These are phyloP conservation scores for Papilio dardanus DNA, from an alignment of 1,140 invertebrate species.

Conservation along the genomic window DNA sequence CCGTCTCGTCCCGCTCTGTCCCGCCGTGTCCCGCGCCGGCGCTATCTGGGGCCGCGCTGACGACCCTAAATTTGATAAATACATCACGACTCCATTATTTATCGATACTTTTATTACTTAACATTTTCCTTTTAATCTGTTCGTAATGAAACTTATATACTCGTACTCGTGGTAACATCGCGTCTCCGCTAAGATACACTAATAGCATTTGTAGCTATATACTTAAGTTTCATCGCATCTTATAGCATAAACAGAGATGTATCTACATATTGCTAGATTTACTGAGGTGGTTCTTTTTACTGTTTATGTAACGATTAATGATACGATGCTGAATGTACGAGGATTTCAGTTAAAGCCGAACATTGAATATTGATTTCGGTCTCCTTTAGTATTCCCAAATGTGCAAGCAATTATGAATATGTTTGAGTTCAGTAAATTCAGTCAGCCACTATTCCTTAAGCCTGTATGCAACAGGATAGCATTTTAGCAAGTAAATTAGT, in stretches of 20 bases:
- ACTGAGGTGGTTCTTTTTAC: background rate
- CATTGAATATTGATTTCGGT: too few species aligned
- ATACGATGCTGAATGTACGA: background rate
- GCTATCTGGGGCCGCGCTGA: conserved; percentile 17
- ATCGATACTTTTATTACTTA: conserved; percentile 22
- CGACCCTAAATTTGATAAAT: conserved; percentile 23
- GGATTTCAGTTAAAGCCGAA: background rate
- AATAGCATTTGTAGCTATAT: background rate
- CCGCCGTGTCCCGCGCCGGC: background rate
- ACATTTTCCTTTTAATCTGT: conserved; percentile 30
- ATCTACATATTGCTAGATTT: background rate
- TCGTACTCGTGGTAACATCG: background rate
- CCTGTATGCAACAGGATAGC: too few species aligned
- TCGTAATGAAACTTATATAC: conserved; percentile 16
- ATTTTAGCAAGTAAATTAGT: too few species aligned
- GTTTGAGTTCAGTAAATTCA: background rate
- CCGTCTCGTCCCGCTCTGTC: background rate
- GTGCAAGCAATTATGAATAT: background rate
- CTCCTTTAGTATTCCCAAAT: background rate
- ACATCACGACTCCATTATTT: conserved; percentile 23
- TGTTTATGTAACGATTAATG: background rate
- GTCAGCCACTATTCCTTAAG: background rate
- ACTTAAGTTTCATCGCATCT: background rate
- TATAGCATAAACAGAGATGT: background rate
- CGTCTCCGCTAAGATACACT: background rate